These are phyloP conservation scores for Brachirus orientalis DNA, from an alignment of 2,113 vertebrate species.

Conservation along the genomic window DNA sequence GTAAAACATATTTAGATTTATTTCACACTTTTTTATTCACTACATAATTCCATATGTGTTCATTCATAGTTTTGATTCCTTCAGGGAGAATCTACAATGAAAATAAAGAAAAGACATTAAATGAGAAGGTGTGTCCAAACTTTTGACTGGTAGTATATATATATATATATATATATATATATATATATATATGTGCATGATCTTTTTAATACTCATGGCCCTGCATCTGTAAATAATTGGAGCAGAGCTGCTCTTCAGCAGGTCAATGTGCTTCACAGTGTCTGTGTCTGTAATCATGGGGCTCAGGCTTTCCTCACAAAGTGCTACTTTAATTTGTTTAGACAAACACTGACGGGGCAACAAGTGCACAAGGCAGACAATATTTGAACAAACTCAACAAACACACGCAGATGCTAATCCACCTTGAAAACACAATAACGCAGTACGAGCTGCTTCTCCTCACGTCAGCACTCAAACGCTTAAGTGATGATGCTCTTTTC, in stretches of 20 bases:
- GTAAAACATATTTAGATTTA: too few relatives aligned
- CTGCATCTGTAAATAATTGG: slow-evolving; percentile 43
- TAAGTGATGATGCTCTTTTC: slow-evolving; percentile 74
- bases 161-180: too few relatives aligned
- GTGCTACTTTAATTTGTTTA: slow-evolving; percentile 27
- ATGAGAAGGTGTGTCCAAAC: too few relatives aligned
- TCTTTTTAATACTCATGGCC: slow-evolving; percentile 18
- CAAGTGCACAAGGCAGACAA: slow-evolving; percentile 7
- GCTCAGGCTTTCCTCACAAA: slow-evolving; percentile 5
- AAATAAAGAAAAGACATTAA: too few relatives aligned
- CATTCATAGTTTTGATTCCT: too few relatives aligned
- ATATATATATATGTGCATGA: too few relatives aligned
- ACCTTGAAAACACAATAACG: slow-evolving; percentile 15
- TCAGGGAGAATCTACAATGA: too few relatives aligned
- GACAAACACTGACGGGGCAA: slow-evolving; percentile 32
- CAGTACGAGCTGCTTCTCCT: slow-evolving; percentile 42
- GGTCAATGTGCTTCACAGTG: slow-evolving; percentile 31
- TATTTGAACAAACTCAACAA: slow-evolving; percentile 24
- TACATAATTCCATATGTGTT: too few relatives aligned
- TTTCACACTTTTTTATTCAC: too few relatives aligned
- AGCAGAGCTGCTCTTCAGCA: slow-evolving; percentile 50
- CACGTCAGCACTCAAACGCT: slow-evolving; percentile 64
- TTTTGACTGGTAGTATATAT: too few relatives aligned
- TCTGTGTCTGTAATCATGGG: neutral
- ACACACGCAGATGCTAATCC: slow-evolving; percentile 13